phyloP scores from a whole-genome alignment of 2,797 vertebrate species.

The Eulemur rubriventer region DNA sequence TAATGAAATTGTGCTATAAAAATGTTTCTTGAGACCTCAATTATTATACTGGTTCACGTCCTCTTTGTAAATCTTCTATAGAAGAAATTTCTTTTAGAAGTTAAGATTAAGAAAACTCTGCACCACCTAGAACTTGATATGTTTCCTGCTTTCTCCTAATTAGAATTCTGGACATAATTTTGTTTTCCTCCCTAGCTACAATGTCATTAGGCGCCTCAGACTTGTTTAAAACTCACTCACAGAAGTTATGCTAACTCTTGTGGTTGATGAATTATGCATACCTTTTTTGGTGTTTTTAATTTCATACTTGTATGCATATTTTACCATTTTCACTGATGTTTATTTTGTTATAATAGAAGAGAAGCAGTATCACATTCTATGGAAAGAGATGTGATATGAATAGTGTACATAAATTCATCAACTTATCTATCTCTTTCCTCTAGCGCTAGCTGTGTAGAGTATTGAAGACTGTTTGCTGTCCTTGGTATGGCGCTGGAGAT shows the following conservation, averaged over 20 bases:
- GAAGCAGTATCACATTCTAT: neutral
- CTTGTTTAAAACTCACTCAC: neutral
- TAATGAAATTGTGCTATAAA: neutral
- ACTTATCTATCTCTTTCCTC: neutral
- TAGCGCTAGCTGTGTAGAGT: neutral
- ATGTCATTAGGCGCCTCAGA: neutral
- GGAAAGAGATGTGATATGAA: neutral
- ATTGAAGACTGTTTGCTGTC: neutral
- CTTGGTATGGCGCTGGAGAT: neutral
- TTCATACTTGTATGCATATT: neutral
- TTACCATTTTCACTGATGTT: neutral
- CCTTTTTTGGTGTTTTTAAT: neutral
- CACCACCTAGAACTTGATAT: neutral
- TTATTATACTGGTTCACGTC: neutral
- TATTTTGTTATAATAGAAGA: neutral
- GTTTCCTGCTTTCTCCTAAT: neutral
- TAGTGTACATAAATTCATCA: neutral
- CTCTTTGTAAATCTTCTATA: neutral
- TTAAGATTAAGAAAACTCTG: neutral
- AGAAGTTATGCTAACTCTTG: too few species aligned
- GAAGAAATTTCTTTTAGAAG: neutral
- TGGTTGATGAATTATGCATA: neutral
- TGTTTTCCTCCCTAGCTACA: neutral
- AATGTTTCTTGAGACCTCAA: neutral
- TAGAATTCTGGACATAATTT: neutral